Conservation (phyloP, 2,113 vertebrate species). For the Prolemur simus region DNA sequence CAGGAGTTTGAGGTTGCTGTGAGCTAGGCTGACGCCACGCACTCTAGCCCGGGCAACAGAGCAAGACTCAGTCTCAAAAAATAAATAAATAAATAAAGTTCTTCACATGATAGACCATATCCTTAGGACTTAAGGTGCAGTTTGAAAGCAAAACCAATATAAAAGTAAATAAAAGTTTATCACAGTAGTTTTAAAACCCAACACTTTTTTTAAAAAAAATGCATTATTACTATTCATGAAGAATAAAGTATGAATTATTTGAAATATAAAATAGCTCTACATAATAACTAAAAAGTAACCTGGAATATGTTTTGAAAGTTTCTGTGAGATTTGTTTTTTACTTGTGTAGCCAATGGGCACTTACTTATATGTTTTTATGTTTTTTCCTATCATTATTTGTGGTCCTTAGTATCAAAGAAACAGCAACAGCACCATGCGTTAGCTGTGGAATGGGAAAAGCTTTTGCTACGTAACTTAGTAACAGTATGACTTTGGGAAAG, state of each 20-base stretch:
- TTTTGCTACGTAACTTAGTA: neutral
- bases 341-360: neutral
- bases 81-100: too few species aligned
- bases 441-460: neutral
- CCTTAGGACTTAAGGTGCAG: slow-evolving; percentile 1
- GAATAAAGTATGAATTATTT: slow-evolving; percentile 19
- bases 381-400: neutral
- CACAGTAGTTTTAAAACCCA: neutral
- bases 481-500: neutral
- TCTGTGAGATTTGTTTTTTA: neutral
- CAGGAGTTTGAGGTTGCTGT: too few species aligned
- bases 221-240: neutral
- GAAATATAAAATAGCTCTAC: neutral
- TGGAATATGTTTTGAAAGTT: slow-evolving; percentile 13
- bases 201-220: neutral
- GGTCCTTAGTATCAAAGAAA: neutral
- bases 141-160: neutral
- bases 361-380: slow-evolving; percentile 5
- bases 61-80: too few species aligned
- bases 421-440: neutral
- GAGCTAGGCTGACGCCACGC: too few species aligned
- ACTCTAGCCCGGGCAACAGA: too few species aligned
- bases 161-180: slow-evolving; percentile 2
- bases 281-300: slow-evolving; percentile 32
- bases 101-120: neutral